Evolutionary conservation across 2,888 invertebrate species (phyloP), one percentile per base, ranked within the genome.

Genomic region (Sepiola atlantica): DNA sequence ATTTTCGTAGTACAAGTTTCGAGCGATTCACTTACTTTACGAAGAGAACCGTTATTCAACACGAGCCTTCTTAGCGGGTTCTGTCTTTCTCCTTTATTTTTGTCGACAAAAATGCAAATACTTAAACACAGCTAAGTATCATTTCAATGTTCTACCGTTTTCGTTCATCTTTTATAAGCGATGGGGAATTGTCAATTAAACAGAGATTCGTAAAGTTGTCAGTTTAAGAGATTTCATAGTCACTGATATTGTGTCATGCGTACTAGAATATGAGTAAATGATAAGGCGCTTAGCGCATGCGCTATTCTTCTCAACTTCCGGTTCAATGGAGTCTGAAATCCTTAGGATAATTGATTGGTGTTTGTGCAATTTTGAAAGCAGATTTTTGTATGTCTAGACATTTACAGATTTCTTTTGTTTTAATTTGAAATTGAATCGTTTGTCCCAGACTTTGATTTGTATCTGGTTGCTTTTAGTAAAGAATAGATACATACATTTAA

Each of bases 321-420:
- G 77, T 77, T 32, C n/a, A 77, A n/a, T 77, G n/a, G 77, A 77
- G 77, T n/a, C 16, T n/a, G 21, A 3, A 77, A n/a, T 16, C n/a
- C n/a, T 32, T 32, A n/a, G 77, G 77, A 77, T 77, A 77, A 77
- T 77, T 32, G 77, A 77, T 77, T 77, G 77, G n/a, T n/a, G 14
- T 77, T n/a, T 77, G 77, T n/a, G 77, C 77, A 77, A 77, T 77
- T 77, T 77, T 77, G 16, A 77, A 77, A 77, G 77, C n/a, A 77
- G 77, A 77, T 77, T 77, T 28, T 14, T 28, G 28, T 77, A 77
- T 77, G n/a, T 77, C n/a, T 32, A 77, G 77, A 77, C 77, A 32
- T 57, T 57, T 57, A 20, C 21, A 57, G 57, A 57, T 57, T 20
- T 20, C 24, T 77, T 77, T 77, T 77, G n/a, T 77, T 77, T 77